Conservation (phyloP, 1,140 invertebrate species). For the Drosophila fuyamai region DNA sequence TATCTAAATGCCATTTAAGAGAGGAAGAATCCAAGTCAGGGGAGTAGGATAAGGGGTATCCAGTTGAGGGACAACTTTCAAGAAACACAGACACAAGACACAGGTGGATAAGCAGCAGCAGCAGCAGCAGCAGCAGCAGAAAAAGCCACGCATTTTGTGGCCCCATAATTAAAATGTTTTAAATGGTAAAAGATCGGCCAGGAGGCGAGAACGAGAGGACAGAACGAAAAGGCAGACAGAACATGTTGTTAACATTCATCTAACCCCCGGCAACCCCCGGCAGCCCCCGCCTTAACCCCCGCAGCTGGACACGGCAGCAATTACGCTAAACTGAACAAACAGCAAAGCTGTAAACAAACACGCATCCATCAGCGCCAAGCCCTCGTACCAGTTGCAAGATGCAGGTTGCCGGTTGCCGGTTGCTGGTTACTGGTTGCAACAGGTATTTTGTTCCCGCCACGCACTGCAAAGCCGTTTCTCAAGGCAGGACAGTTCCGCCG, state of each 20-base stretch:
- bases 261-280: constrained; percentile 61
- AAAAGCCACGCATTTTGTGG: constrained; percentile 56
- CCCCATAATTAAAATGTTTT: constrained; percentile 82
- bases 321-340: constrained; percentile 83
- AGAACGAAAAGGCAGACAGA: constrained; percentile 30
- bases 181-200: constrained; percentile 31
- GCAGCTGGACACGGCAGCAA: constrained; percentile 55
- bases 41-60: neutral
- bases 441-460: constrained; percentile 49
- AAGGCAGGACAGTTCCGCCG: constrained; percentile 12
- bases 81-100: constrained; percentile 3
- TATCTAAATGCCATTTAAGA: constrained; percentile 81
- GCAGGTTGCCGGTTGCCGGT: constrained; percentile 1
- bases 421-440: constrained; percentile 45
- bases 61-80: constrained; percentile 23
- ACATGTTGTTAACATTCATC: constrained; percentile 82
- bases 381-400: constrained; percentile 31
- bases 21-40: constrained; percentile 19
- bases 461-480: constrained; percentile 55
- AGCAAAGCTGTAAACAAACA: constrained; percentile 83
- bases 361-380: constrained; percentile 72
- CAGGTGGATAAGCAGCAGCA: constrained; percentile 41
- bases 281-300: constrained; percentile 23
- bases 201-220: neutral
- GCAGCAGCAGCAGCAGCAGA: constrained; percentile 24